phyloP scores from a whole-genome alignment of 92 coral and sea anemone genomes.

The Muricea muricata region DNA sequence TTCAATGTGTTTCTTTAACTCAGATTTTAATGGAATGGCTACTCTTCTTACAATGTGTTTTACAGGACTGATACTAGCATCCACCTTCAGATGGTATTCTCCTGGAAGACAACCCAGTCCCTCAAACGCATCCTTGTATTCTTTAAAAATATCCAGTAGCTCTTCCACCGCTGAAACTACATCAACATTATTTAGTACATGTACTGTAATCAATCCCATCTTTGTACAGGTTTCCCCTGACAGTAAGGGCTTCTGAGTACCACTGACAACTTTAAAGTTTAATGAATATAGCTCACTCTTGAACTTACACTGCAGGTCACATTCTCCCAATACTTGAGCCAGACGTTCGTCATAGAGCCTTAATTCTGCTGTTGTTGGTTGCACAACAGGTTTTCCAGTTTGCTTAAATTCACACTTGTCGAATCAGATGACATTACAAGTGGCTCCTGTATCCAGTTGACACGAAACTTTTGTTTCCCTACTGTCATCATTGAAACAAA shows the following conservation, averaged over 20 bases:
- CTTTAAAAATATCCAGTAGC: too few relatives aligned
- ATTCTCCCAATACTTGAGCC: constrained; percentile 34
- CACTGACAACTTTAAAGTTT: not conserved
- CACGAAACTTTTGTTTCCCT: not conserved
- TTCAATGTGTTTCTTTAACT: too few relatives aligned
- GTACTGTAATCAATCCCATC: constrained; percentile 43
- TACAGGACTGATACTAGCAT: too few relatives aligned
- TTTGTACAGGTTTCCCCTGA: constrained; percentile 43
- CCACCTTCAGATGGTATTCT: too few relatives aligned
- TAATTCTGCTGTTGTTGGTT: constrained; percentile 9
- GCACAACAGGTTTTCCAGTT: constrained; percentile 31
- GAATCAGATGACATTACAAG: constrained; percentile 34
- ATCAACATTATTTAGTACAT: too few relatives aligned
- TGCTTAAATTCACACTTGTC: constrained; percentile 35
- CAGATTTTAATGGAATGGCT: too few relatives aligned
- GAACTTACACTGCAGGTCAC: constrained; percentile 43
- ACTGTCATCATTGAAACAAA: not conserved
- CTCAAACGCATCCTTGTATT: too few relatives aligned
- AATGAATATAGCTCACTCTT: constrained; percentile 33
- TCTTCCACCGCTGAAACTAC: too few relatives aligned
- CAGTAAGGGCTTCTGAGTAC: constrained; percentile 37
- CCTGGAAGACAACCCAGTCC: too few relatives aligned
- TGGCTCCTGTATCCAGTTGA: not conserved
- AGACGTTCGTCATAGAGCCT: constrained; percentile 26
- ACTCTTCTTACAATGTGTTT: too few relatives aligned